phyloP scores from a whole-genome alignment of 2,888 invertebrate genomes.

The Drosophila antonietae region DNA sequence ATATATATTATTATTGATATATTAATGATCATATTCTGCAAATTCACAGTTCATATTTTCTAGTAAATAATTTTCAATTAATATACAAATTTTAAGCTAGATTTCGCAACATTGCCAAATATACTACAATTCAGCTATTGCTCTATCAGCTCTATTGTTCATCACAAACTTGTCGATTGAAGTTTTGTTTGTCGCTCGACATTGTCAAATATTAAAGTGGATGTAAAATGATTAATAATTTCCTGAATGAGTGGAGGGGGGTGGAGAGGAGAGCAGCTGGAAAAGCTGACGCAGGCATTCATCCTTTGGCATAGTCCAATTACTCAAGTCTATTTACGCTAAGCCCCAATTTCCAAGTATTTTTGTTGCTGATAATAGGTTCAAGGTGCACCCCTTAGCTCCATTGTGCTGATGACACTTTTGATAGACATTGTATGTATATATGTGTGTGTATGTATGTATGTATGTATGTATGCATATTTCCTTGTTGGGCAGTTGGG shows the following conservation, averaged over 20 bases:
- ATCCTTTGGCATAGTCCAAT: constrained; percentile 1
- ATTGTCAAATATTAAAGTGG: neutral
- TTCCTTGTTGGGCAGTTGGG: neutral
- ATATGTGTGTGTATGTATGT: neutral
- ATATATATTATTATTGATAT: too few relatives aligned
- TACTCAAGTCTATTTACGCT: constrained; percentile 3
- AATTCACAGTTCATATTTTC: too few relatives aligned
- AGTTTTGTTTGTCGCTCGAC: neutral
- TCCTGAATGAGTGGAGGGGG: neutral
- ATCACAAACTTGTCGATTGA: neutral
- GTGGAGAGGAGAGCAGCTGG: neutral
- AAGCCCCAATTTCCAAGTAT: neutral
- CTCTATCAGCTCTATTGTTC: neutral
- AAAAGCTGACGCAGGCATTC: neutral
- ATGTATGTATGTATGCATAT: neutral
- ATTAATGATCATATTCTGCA: too few relatives aligned
- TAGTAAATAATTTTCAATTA: too few relatives aligned
- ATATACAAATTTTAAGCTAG: too few relatives aligned
- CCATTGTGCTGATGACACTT: neutral
- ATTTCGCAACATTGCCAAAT: neutral
- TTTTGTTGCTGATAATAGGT: neutral
- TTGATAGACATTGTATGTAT: neutral
- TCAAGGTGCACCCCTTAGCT: neutral
- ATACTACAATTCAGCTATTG: neutral
- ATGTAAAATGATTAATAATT: neutral